Evolutionary conservation across 2,113 vertebrate species (phyloP).

Genomic region (Anarhynchus alexandrinus): DNA sequence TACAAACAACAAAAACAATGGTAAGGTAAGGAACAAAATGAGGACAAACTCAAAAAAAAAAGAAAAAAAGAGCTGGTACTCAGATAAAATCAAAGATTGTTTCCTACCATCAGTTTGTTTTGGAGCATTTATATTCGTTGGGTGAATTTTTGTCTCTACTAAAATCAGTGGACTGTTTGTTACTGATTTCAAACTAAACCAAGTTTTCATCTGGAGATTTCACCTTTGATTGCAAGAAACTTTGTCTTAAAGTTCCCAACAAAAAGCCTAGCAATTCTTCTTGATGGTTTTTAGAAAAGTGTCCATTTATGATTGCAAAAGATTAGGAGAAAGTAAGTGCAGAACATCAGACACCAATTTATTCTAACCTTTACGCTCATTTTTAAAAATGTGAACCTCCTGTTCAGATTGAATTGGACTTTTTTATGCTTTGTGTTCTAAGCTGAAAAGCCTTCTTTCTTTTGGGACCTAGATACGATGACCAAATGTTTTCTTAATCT

Average conservation of each 20-base stretch:
- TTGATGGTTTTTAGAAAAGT: background rate
- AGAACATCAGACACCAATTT: background rate
- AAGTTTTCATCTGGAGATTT: background rate
- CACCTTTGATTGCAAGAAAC: background rate
- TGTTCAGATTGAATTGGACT: background rate
- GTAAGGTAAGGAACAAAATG: slow-evolving; percentile 65
- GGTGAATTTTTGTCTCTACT: background rate
- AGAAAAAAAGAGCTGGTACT: background rate
- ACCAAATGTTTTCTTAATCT: background rate
- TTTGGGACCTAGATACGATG: background rate
- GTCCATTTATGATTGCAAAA: background rate
- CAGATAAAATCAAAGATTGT: slow-evolving; percentile 71
- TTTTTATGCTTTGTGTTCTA: background rate
- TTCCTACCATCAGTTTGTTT: slow-evolving; percentile 68
- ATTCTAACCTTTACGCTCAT: background rate
- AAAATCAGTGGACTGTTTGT: background rate
- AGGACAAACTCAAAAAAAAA: slow-evolving; percentile 35
- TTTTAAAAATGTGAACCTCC: background rate
- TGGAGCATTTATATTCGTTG: slow-evolving; percentile 26
- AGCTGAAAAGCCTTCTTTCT: background rate
- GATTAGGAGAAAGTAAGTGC: background rate
- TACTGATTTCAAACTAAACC: background rate
- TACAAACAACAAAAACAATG: slow-evolving; percentile 61
- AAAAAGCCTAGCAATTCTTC: background rate
- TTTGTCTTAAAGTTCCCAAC: background rate